Percentiles rank a stretch among this genome's conserved stretches.
Evolutionary conservation across 2,888 invertebrate species (phyloP).

Genomic region (Cephus rjabovi): DNA sequence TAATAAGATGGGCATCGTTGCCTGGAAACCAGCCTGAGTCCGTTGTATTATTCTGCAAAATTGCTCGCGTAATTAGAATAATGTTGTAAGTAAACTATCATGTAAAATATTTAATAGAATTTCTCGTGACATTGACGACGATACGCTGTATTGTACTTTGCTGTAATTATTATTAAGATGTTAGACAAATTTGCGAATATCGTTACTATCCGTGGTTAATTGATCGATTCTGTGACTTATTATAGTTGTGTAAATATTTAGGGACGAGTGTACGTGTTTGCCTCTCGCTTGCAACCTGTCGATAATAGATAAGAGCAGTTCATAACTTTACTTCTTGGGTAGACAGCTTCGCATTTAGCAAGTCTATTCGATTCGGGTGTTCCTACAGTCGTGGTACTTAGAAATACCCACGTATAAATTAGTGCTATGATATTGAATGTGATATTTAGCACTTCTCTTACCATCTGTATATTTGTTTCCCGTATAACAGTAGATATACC

Average conservation of each 20-base stretch:
- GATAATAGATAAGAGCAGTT: background rate
- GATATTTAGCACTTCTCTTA: background rate
- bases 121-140: background rate
- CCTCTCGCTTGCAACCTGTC: background rate
- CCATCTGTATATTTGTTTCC: background rate
- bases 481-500: background rate
- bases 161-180: background rate
- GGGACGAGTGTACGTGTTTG: background rate
- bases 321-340: background rate
- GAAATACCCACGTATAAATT: background rate
- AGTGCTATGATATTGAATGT: background rate
- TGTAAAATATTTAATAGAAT: background rate
- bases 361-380: background rate
- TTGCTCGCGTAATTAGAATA: background rate
- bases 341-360: background rate
- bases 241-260: background rate
- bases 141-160: background rate
- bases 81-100: background rate
- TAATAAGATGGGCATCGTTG: conserved; percentile 79
- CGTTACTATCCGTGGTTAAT: background rate
- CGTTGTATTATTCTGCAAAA: background rate
- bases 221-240: background rate
- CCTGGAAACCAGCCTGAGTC: conserved; percentile 73
- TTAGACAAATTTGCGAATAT: background rate
- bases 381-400: background rate